These are phyloP conservation scores for Synanceia verrucosa DNA, from an alignment of 2,797 vertebrate species.

Conservation along the genomic window DNA sequence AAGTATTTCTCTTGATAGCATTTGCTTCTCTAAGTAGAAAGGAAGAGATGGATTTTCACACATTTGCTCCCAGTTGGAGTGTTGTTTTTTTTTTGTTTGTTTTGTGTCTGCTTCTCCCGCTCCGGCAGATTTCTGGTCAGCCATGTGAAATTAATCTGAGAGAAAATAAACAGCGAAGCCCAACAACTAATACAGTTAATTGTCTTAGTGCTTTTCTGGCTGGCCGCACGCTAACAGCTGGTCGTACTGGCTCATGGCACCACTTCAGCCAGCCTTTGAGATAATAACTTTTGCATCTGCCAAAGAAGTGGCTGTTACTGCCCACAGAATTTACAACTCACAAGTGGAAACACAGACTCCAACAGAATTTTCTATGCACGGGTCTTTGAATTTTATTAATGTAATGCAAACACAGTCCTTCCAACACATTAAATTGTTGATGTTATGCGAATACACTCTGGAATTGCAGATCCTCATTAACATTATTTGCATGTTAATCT, in stretches of 20 bases:
- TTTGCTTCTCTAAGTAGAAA: conserved; percentile 35
- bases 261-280: conserved; percentile 95
- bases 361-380: conserved; percentile 97
- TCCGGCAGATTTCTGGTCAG: conserved; percentile 72
- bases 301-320: conserved; percentile 90
- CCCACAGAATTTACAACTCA: conserved; percentile 99
- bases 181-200: conserved; percentile 96
- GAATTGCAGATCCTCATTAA: conserved; percentile 99
- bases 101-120: conserved; percentile 48
- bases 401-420: conserved; percentile 99
- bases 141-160: conserved; percentile 92
- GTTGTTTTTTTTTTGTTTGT: conserved; percentile 56
- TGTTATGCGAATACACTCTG: conserved; percentile 99
- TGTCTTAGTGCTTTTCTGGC: conserved; percentile 90
- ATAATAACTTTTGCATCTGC: conserved; percentile 99
- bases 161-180: conserved; percentile 91
- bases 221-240: conserved; percentile 96
- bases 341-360: conserved; percentile 96
- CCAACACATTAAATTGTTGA: conserved; percentile 99
- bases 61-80: conserved; percentile 53
- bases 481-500: conserved; percentile 99
- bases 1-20: conserved; percentile 48
- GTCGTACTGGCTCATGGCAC: conserved; percentile 93
- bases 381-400: conserved; percentile 99
- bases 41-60: conserved; percentile 36